A percentile compares a stretch with the other conserved stretches of the same genome.
phyloP scores from a whole-genome alignment of 2,797 vertebrate genomes.

The Danio aesculapii region DNA sequence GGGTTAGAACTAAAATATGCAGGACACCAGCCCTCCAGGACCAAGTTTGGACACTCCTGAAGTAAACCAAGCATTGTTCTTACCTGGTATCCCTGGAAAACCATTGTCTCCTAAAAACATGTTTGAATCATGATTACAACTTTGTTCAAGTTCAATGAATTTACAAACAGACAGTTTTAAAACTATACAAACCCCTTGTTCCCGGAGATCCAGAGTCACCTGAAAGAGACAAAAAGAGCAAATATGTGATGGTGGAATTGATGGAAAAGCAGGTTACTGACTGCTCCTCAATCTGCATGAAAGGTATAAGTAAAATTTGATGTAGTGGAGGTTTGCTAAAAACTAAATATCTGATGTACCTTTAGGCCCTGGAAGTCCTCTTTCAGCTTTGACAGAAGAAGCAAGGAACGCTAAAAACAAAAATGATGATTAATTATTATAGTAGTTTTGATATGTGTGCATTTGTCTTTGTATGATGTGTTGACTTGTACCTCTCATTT shows the following conservation, averaged over 20 bases:
- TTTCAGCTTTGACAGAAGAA: constrained; percentile 68
- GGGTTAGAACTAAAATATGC: too few relatives aligned
- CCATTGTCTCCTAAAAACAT: constrained; percentile 85
- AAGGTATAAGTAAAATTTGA: neutral
- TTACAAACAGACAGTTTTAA: neutral
- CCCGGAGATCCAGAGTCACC: constrained; percentile 70
- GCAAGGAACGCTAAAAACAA: constrained; percentile 66
- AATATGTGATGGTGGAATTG: neutral
- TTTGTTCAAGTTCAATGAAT: neutral
- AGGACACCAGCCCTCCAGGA: too few relatives aligned
- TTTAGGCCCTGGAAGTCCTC: constrained; percentile 86
- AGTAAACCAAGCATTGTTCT: constrained; percentile 48
- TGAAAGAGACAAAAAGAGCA: constrained; percentile 53
- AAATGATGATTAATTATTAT: neutral
- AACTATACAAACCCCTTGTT: constrained; percentile 66
- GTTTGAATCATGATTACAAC: constrained; percentile 10
- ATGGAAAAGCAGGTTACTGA: neutral
- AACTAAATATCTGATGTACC: constrained; percentile 71
- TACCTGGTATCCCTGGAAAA: constrained; percentile 87
- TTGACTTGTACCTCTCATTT: constrained; percentile 81
- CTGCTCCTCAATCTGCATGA: neutral
- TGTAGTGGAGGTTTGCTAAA: neutral
- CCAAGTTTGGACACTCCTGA: too few relatives aligned
- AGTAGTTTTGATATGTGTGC: neutral
- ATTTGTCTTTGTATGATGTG: constrained; percentile 26